Evolutionary conservation across 2,888 invertebrate genomes (phyloP).

Genomic region (Malacosoma neustria): DNA sequence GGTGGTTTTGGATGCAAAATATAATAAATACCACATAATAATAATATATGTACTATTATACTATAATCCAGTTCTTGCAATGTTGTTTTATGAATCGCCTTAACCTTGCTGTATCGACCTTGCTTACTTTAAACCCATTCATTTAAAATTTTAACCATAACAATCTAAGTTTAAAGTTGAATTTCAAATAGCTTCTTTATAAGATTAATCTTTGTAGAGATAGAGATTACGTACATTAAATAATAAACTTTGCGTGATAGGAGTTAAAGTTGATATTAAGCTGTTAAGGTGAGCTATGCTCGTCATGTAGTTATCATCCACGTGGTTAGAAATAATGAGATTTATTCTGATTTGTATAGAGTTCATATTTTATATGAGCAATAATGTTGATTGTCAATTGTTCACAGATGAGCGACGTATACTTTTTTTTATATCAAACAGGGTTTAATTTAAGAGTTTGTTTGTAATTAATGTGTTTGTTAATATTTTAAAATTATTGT

Average conservation of each 20-base stretch:
- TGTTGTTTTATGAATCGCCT: neutral
- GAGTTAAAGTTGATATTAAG: neutral
- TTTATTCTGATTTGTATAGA: neutral
- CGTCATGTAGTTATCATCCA: no score
- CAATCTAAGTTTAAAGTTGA: neutral
- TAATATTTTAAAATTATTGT: no score
- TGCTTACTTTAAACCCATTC: neutral
- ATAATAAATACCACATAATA: no score
- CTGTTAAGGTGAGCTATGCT: no score
- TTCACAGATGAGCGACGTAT: neutral
- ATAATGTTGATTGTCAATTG: neutral
- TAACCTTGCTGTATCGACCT: slow-evolving; percentile 1
- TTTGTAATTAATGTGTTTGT: neutral
- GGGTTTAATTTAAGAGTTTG: neutral
- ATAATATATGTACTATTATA: no score
- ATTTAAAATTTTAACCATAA: neutral
- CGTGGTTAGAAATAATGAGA: neutral
- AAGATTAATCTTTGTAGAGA: neutral
- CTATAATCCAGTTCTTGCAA: neutral
- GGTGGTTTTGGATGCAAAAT: no score
- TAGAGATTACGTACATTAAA: no score
- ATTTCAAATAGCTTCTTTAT: neutral
- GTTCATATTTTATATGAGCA: neutral
- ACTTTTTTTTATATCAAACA: neutral
- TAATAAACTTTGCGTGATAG: no score